Conservation (phyloP, 1,140 invertebrate species). For the Drosophila ercepeae region DNA sequence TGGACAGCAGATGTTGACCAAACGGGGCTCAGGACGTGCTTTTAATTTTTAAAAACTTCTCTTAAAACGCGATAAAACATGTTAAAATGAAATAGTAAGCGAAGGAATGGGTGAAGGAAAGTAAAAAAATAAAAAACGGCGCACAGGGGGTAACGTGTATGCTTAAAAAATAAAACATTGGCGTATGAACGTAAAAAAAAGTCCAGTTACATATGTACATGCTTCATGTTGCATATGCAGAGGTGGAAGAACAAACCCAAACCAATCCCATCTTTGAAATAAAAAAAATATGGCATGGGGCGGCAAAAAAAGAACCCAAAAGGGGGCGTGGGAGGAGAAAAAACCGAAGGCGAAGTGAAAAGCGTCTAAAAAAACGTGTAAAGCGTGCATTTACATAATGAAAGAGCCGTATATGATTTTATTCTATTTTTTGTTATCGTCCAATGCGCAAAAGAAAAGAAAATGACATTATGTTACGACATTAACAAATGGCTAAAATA, state of each 20-base stretch:
- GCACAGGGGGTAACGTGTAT: slow-evolving; percentile 12
- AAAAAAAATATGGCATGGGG: slow-evolving; percentile 21
- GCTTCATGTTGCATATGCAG: slow-evolving; percentile 7
- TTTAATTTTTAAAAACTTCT: slow-evolving; percentile 83
- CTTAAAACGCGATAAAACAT: slow-evolving; percentile 82
- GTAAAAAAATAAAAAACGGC: slow-evolving; percentile 4
- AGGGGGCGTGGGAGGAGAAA: slow-evolving; percentile 22
- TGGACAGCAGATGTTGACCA: slow-evolving; percentile 68
- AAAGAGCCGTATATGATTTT: slow-evolving; percentile 62
- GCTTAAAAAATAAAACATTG: slow-evolving; percentile 10
- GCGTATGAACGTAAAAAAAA: slow-evolving; percentile 8
- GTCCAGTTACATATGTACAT: slow-evolving; percentile 25
- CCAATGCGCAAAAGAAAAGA: too few relatives aligned
- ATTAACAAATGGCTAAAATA: too few relatives aligned
- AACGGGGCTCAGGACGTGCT: slow-evolving; percentile 83
- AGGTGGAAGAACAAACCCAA: slow-evolving; percentile 27
- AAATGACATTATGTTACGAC: too few relatives aligned
- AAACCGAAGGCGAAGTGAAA: slow-evolving; percentile 31
- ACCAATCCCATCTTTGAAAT: slow-evolving; percentile 60
- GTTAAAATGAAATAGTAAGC: slow-evolving; percentile 62
- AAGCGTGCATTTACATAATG: slow-evolving; percentile 83
- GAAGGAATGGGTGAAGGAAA: neutral
- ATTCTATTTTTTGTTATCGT: neutral
- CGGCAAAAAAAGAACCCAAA: slow-evolving; percentile 8
- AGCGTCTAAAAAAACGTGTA: slow-evolving; percentile 54